phyloP scores from a whole-genome alignment of 2,113 vertebrate genomes.

The Rhagologus leucostigma region DNA sequence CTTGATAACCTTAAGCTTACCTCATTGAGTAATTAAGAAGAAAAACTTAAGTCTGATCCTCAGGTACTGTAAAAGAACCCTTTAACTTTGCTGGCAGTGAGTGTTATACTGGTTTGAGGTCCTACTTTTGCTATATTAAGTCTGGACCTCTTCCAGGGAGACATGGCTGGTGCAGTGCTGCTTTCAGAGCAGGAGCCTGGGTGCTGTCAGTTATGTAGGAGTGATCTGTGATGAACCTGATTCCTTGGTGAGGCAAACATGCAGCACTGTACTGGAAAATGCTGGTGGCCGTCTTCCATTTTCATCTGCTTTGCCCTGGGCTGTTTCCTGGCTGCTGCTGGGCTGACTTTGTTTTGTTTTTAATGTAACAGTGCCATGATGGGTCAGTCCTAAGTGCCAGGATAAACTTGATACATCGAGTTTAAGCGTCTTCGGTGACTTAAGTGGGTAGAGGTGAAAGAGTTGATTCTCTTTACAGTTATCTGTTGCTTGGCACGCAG shows the following conservation, averaged over 20 bases:
- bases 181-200: not conserved
- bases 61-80: not conserved
- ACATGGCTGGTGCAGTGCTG: not conserved
- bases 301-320: not conserved
- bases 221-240: not conserved
- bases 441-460: not conserved
- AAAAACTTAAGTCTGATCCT: not conserved
- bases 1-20: not conserved
- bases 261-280: not conserved
- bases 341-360: not conserved
- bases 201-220: not conserved
- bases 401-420: not conserved
- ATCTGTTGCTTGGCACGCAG: not conserved
- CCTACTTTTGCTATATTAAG: not conserved
- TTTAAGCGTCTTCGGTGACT: not conserved
- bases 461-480: not conserved
- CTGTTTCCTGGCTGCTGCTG: not conserved
- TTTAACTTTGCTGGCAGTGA: not conserved
- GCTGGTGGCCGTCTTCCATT: not conserved
- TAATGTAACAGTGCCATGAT: rapidly evolving
- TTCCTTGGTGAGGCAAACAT: not conserved
- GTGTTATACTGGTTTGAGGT: not conserved
- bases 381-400: not conserved
- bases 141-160: not conserved
- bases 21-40: not conserved